phyloP scores from a whole-genome alignment of 2,113 vertebrate species.

The Uria lomvia region DNA sequence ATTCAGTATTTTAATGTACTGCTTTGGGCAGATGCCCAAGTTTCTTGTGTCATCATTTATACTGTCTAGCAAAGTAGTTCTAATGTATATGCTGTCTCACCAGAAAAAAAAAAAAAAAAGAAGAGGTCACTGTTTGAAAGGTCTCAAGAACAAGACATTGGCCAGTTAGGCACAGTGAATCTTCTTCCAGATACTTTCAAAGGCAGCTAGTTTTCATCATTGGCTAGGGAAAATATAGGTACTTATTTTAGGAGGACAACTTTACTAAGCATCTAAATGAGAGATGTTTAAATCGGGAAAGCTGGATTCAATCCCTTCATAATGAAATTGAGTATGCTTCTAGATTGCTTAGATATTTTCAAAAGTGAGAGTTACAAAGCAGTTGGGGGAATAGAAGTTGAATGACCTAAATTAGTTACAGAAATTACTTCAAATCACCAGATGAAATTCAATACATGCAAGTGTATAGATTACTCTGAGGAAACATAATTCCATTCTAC shows the following conservation, averaged over 20 bases:
- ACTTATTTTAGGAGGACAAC: neutral
- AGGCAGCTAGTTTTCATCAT: neutral
- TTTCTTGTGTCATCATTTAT: neutral
- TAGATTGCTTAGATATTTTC: neutral
- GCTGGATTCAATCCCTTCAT: neutral
- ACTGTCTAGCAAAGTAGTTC: neutral
- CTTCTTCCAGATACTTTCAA: neutral
- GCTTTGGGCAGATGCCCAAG: neutral
- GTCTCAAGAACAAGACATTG: neutral
- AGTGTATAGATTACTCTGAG: neutral
- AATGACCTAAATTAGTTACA: conserved; percentile 29
- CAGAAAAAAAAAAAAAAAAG: neutral
- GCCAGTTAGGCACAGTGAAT: neutral
- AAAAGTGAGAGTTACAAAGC: neutral
- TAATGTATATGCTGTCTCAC: neutral
- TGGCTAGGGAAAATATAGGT: neutral
- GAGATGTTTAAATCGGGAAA: neutral
- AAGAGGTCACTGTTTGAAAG: neutral
- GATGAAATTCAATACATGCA: neutral
- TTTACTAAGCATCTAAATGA: neutral
- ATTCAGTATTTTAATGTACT: neutral
- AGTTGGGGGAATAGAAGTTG: neutral
- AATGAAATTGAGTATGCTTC: neutral
- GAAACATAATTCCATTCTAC: neutral
- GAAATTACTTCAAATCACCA: neutral